These are phyloP conservation scores for Pseudochaenichthys georgianus DNA, from an alignment of 2,797 vertebrate genomes.

Conservation along the genomic window DNA sequence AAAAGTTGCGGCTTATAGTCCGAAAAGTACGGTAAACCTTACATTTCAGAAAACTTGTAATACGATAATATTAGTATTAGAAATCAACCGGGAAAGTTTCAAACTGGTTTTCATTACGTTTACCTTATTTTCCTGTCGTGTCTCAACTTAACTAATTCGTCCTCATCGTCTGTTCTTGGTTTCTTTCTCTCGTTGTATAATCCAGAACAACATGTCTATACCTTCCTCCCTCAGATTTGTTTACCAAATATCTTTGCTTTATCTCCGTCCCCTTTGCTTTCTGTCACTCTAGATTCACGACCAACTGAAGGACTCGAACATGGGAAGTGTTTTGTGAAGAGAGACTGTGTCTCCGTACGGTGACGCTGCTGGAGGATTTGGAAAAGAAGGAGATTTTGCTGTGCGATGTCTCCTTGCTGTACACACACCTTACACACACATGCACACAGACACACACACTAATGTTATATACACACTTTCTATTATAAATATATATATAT, in stretches of 20 bases:
- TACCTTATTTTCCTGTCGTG: no score
- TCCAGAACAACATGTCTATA: neutral
- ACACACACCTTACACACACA: constrained; percentile 57
- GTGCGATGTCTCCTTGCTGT: constrained; percentile 73
- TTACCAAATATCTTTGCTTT: constrained; percentile 40
- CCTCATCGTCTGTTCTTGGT: neutral
- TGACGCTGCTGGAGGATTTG: constrained; percentile 54
- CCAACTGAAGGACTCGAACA: constrained; percentile 56
- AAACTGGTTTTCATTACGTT: no score
- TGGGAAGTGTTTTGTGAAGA: constrained; percentile 14
- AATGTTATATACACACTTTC: constrained; percentile 76
- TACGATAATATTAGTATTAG: no score
- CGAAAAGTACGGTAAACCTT: no score
- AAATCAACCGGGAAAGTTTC: no score
- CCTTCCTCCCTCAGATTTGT: constrained; percentile 14
- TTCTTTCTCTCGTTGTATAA: constrained; percentile 76
- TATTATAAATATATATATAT: constrained; percentile 38
- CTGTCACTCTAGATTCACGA: constrained; percentile 63
- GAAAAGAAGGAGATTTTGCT: constrained; percentile 70
- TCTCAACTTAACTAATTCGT: neutral
- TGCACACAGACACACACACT: constrained; percentile 58
- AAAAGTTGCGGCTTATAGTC: no score
- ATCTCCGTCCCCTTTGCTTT: constrained; percentile 6
- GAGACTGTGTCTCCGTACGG: constrained; percentile 65
- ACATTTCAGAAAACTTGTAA: no score